Percentiles rank a stretch among this genome's conserved stretches.
These are phyloP conservation scores for Sebastes elongatus DNA, from an alignment of 2,797 vertebrate species.

Conservation along the genomic window DNA sequence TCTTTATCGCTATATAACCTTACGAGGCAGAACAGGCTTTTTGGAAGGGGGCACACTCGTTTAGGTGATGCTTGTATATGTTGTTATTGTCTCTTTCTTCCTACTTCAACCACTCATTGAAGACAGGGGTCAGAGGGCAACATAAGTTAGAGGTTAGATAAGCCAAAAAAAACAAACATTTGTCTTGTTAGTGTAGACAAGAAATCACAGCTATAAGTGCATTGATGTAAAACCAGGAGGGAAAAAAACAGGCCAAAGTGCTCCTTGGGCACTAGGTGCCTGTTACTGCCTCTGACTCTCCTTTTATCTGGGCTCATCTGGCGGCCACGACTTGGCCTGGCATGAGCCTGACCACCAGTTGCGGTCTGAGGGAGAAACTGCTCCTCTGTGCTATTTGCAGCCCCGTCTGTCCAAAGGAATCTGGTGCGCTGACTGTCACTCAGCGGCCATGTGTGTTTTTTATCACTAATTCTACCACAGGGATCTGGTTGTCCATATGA, in stretches of 20 bases:
- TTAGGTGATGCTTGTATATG: slow-evolving; percentile 27
- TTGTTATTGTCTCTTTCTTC: slow-evolving; percentile 30
- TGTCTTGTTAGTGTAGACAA: slow-evolving; percentile 16
- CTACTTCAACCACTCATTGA: slow-evolving; percentile 19
- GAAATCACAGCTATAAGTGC: slow-evolving; percentile 7
- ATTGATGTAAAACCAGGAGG: slow-evolving; percentile 15
- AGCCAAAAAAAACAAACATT: slow-evolving; percentile 2
- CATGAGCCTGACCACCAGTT: slow-evolving; percentile 80
- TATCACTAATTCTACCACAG: slow-evolving; percentile 83
- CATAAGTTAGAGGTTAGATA: slow-evolving; percentile 21
- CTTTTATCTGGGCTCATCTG: slow-evolving; percentile 79
- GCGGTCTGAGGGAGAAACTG: slow-evolving; percentile 75
- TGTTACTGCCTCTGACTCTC: slow-evolving; percentile 46
- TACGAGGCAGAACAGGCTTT: slow-evolving; percentile 16
- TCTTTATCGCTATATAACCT: slow-evolving; percentile 63
- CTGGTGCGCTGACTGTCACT: slow-evolving; percentile 82
- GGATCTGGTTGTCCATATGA: slow-evolving; percentile 85
- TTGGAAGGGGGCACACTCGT: not conserved
- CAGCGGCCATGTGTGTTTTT: slow-evolving; percentile 73
- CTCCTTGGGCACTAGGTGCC: slow-evolving; percentile 49
- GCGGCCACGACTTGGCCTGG: slow-evolving; percentile 65
- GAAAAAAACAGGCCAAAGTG: slow-evolving; percentile 50
- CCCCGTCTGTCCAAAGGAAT: slow-evolving; percentile 85
- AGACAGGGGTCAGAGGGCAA: not conserved
- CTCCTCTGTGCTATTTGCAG: slow-evolving; percentile 83